These are phyloP conservation scores for Blennius ocellaris DNA, from an alignment of 2,113 vertebrate species.

Conservation along the genomic window DNA sequence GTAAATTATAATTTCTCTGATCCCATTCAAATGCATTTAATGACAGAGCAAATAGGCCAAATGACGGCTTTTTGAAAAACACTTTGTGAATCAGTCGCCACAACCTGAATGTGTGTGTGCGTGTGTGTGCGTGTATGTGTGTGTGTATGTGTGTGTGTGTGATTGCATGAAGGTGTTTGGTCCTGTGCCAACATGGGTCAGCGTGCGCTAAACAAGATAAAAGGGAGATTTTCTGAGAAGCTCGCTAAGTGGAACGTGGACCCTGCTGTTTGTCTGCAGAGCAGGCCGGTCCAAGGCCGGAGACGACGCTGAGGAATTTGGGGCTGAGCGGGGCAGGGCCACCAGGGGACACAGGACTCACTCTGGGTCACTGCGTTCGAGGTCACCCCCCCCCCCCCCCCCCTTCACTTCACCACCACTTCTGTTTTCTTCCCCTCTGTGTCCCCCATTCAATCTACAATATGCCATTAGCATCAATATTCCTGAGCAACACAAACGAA, in stretches of 20 bases:
- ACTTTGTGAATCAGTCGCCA: slow-evolving; percentile 67
- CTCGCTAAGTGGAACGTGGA: slow-evolving; percentile 53
- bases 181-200: slow-evolving; percentile 46
- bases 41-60: slow-evolving; percentile 62
- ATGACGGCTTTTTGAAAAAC: slow-evolving; percentile 53
- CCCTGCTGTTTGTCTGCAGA: slow-evolving; percentile 63
- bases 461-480: slow-evolving; percentile 65
- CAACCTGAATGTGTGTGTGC: slow-evolving; percentile 5
- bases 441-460: slow-evolving; percentile 66
- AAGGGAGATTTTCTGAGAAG: slow-evolving; percentile 41
- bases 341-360: slow-evolving; percentile 67
- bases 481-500: slow-evolving; percentile 12
- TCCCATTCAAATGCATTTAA: slow-evolving; percentile 65
- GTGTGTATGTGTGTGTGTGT: no score
- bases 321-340: slow-evolving; percentile 56
- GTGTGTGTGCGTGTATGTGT: no score
- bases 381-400: slow-evolving; percentile 51
- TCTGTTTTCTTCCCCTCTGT: slow-evolving; percentile 21
- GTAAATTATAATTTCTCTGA: slow-evolving; percentile 62
- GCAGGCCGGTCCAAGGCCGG: slow-evolving; percentile 45
- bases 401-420: neutral
- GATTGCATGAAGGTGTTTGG: slow-evolving; percentile 6
- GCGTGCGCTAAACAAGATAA: slow-evolving; percentile 43
- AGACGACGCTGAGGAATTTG: slow-evolving; percentile 74
- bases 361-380: slow-evolving; percentile 80